Evolutionary conservation across 2,797 vertebrate genomes (phyloP).

Genomic region (Knipowitschia caucasica): DNA sequence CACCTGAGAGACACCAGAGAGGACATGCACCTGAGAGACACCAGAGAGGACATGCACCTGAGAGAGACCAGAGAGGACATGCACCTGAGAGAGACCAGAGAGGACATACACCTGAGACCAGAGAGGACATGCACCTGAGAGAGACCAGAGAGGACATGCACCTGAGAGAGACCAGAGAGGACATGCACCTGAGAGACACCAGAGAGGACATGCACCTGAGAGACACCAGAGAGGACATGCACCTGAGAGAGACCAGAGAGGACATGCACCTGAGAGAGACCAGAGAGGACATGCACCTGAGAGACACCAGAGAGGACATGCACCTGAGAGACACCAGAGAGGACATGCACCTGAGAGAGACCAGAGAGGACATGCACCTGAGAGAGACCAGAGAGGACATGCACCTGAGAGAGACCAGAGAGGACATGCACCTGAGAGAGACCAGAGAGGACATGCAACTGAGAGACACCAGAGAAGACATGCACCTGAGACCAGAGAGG

Average conservation of each 20-base stretch:
- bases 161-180: not conserved
- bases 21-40: not conserved
- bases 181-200: not conserved
- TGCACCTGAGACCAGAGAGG: conserved; percentile 88
- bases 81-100: too few species aligned
- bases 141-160: too few species aligned
- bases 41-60: not conserved
- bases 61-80: not conserved
- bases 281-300: too few species aligned
- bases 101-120: too few species aligned
- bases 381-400: not conserved
- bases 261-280: too few species aligned
- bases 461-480: too few species aligned
- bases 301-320: conserved; percentile 80
- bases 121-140: too few species aligned
- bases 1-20: not conserved
- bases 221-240: not conserved
- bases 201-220: not conserved
- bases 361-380: not conserved
- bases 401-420: not conserved
- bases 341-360: not conserved
- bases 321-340: conserved; percentile 26
- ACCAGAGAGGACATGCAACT: too few species aligned
- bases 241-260: too few species aligned
- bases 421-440: too few species aligned